These are phyloP conservation scores for Drosophila birchii DNA, from an alignment of 2,888 invertebrate genomes.

Conservation along the genomic window DNA sequence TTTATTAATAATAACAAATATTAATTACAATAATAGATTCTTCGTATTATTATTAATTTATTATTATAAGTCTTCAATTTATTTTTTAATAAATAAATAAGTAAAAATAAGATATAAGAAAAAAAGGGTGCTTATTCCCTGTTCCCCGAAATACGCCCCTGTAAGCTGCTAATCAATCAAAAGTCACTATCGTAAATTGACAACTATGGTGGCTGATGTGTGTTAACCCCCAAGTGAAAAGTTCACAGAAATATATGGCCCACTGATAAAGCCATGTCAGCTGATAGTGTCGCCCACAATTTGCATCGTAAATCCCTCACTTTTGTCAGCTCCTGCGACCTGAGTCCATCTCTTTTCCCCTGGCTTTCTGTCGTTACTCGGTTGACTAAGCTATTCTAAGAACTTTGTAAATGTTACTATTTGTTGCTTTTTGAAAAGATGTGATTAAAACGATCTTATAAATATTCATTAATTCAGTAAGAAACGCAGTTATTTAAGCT, in stretches of 20 bases:
- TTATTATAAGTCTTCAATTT: too few species aligned
- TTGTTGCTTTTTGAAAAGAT: too few species aligned
- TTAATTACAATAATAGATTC: too few species aligned
- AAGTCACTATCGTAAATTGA: slow-evolving; percentile 57
- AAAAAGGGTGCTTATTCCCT: neutral
- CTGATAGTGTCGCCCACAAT: slow-evolving; percentile 41
- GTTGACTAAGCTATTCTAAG: neutral
- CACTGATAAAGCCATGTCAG: slow-evolving; percentile 36
- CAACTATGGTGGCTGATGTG: slow-evolving; percentile 32
- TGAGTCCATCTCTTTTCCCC: neutral
- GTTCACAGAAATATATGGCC: slow-evolving; percentile 29
- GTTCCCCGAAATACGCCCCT: neutral
- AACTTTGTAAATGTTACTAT: neutral
- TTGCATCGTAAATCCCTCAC: slow-evolving; percentile 33
- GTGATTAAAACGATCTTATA: neutral
- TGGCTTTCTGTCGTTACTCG: neutral
- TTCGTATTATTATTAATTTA: too few species aligned
- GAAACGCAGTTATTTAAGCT: neutral
- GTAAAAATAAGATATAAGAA: neutral
- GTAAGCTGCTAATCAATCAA: slow-evolving; percentile 56
- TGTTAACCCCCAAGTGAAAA: slow-evolving; percentile 10
- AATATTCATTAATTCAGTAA: neutral
- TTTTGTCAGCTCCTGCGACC: neutral
- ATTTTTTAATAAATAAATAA: too few species aligned
- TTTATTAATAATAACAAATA: too few species aligned